phyloP scores from a whole-genome alignment of 2,888 invertebrate species.

The Deroplatys truncata region DNA sequence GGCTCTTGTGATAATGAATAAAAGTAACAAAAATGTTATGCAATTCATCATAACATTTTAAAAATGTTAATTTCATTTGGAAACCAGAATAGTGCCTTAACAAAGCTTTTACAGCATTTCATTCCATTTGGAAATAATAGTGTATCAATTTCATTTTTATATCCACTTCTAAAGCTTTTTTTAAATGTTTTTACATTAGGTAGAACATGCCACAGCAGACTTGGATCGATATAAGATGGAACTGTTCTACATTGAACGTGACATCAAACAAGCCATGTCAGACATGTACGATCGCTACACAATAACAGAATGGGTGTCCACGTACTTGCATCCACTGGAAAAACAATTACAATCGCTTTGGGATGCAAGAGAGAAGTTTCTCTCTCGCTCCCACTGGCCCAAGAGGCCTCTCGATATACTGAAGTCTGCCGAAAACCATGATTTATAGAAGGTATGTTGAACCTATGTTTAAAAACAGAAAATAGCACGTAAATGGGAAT shows the following conservation, averaged over 20 bases:
- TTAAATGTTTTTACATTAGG: slow-evolving; percentile 27
- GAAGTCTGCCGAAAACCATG: background rate
- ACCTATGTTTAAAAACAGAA: too few species aligned
- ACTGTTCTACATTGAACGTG: slow-evolving; percentile 44
- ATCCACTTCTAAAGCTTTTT: too few species aligned
- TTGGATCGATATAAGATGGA: slow-evolving; percentile 46
- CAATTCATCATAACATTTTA: too few species aligned
- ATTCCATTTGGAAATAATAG: too few species aligned
- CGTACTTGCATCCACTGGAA: slow-evolving; percentile 44
- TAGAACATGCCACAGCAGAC: slow-evolving; percentile 47
- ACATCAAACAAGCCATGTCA: slow-evolving; percentile 44
- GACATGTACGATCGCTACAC: slow-evolving; percentile 47
- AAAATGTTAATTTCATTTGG: too few species aligned
- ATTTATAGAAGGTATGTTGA: background rate
- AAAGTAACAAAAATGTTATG: too few species aligned
- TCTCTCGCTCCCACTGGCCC: slow-evolving; percentile 50
- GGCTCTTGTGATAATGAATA: too few species aligned
- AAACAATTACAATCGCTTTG: slow-evolving; percentile 43
- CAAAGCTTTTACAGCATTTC: too few species aligned
- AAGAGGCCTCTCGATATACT: slow-evolving; percentile 46
- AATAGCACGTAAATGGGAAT: too few species aligned
- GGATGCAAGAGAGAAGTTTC: slow-evolving; percentile 46
- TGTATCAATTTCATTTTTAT: too few species aligned
- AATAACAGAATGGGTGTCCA: slow-evolving; percentile 47
- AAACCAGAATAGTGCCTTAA: too few species aligned